phyloP scores from a whole-genome alignment of 2,888 invertebrate species.

The Junonia oenone region DNA sequence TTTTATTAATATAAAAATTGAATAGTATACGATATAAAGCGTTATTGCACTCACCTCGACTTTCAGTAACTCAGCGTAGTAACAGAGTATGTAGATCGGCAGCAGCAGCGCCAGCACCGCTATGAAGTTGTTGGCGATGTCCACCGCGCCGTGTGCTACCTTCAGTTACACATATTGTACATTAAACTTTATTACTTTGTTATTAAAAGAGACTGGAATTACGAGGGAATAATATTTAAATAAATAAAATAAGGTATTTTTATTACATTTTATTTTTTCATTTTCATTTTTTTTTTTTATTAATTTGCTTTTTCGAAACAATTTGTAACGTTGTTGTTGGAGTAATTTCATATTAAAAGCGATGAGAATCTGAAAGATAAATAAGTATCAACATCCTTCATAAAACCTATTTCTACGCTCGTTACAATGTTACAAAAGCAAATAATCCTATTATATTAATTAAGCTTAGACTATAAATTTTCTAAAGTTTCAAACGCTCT shows the following conservation, averaged over 20 bases:
- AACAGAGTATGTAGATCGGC: constrained; percentile 20
- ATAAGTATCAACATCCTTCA: too few species aligned
- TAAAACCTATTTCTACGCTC: too few species aligned
- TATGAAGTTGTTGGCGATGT: constrained; percentile 7
- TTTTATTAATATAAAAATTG: background rate
- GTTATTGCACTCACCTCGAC: constrained; percentile 15
- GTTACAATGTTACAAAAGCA: too few species aligned
- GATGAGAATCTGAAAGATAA: too few species aligned
- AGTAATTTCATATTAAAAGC: too few species aligned
- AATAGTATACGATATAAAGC: background rate
- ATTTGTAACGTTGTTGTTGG: too few species aligned
- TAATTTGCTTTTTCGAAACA: background rate
- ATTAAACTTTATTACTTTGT: background rate
- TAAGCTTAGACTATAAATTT: too few species aligned
- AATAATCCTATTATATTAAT: too few species aligned
- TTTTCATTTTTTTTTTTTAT: too few species aligned
- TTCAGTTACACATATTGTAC: constrained; percentile 2
- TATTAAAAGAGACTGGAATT: background rate
- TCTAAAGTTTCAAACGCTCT: too few species aligned
- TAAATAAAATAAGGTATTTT: background rate
- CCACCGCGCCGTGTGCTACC: constrained; percentile 10
- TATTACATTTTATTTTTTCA: too few species aligned
- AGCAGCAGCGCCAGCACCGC: constrained; percentile 2
- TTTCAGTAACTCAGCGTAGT: constrained; percentile 19
- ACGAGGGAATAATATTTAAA: background rate